phyloP scores from a whole-genome alignment of 2,888 invertebrate genomes.

The Tyria jacobaeae region DNA sequence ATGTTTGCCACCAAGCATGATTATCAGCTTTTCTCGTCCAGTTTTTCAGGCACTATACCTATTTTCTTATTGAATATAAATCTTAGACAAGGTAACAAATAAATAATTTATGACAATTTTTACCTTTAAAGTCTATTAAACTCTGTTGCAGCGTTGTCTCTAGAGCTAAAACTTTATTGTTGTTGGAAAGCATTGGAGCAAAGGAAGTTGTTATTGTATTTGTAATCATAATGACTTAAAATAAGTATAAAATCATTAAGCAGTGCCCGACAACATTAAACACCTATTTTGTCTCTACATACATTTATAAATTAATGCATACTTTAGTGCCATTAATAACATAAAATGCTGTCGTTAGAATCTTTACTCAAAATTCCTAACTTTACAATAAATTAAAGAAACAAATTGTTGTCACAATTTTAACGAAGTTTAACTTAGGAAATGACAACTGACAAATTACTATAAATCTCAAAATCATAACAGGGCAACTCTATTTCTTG shows the following conservation, averaged over 20 bases:
- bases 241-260: background rate
- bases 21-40: too few relatives aligned
- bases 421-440: too few relatives aligned
- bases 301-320: background rate
- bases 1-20: too few relatives aligned
- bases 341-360: too few relatives aligned
- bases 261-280: background rate
- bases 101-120: background rate
- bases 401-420: constrained; percentile 1
- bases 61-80: too few relatives aligned
- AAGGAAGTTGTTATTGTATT: constrained; percentile 27
- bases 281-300: background rate
- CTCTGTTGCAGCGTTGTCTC: constrained; percentile 65
- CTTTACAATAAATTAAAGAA: background rate
- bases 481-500: too few relatives aligned
- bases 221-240: constrained; percentile 22
- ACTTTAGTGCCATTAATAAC: background rate
- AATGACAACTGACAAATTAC: too few relatives aligned
- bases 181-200: constrained; percentile 47
- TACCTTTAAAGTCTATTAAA: constrained; percentile 66
- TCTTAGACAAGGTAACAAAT: too few relatives aligned
- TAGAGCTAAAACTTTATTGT: constrained; percentile 60
- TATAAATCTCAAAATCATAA: too few relatives aligned
- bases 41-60: too few relatives aligned
- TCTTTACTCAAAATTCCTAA: too few relatives aligned